Evolutionary conservation across 2,113 vertebrate species (phyloP).

Genomic region (Lycaon pictus): DNA sequence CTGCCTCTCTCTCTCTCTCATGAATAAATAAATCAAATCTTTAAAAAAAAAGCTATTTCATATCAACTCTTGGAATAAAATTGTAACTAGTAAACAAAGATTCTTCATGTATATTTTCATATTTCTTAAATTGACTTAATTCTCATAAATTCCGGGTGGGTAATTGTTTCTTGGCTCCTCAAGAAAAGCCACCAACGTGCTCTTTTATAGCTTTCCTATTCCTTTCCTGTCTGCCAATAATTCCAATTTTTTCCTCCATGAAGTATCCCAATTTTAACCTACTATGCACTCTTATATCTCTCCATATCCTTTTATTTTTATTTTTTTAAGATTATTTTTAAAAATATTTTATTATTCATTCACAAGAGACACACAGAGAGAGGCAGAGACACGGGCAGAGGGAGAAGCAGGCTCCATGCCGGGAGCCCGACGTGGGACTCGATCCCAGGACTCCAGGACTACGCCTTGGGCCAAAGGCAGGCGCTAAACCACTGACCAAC

Average conservation of each 20-base stretch:
- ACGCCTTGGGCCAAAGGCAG: no score
- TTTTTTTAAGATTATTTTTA: no score
- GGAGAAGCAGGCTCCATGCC: no score
- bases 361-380: no score
- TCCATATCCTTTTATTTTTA: neutral
- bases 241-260: slow-evolving; percentile 8
- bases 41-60: neutral
- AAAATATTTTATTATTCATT: no score
- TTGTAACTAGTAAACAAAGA: neutral
- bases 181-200: neutral
- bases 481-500: no score
- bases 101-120: slow-evolving; percentile 5
- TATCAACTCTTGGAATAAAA: slow-evolving; percentile 10
- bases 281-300: neutral
- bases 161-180: neutral
- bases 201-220: neutral
- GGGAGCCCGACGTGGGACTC: no score
- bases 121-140: neutral
- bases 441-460: no score
- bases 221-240: neutral
- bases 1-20: no score
- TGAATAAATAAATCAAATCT: no score
- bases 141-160: neutral
- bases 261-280: neutral
- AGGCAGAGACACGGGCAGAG: no score